A percentile compares a stretch with the other conserved stretches of the same genome.
Conservation (phyloP, 2,797 vertebrate genomes). For the Apogon talboti region DNA sequence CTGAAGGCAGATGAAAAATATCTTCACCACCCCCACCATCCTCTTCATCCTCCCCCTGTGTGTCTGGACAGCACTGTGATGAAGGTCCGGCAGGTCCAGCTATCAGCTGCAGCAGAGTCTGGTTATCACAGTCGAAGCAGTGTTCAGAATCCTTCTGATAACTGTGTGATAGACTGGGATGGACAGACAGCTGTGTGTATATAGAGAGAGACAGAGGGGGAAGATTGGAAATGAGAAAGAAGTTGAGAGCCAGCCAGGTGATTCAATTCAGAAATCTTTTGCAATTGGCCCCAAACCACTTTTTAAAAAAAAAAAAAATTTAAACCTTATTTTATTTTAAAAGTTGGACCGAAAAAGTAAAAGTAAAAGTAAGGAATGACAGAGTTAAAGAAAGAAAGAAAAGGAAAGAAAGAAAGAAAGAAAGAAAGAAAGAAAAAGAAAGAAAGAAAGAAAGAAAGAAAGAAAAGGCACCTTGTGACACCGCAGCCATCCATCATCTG, state of each 20-base stretch:
- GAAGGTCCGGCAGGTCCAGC: constrained; percentile 52
- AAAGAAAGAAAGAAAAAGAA: constrained; percentile 37
- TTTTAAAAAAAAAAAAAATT: too few relatives aligned
- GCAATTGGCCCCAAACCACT: constrained; percentile 8
- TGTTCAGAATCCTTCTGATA: constrained; percentile 61
- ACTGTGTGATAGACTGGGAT: constrained; percentile 48
- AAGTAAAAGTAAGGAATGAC: constrained; percentile 24
- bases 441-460: constrained; percentile 26
- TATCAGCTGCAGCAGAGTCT: constrained; percentile 65
- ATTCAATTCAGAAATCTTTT: constrained; percentile 53
- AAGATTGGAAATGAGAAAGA: constrained; percentile 51
- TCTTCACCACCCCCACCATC: constrained; percentile 42
- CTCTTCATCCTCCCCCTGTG: not conserved
- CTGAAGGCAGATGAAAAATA: constrained; percentile 43
- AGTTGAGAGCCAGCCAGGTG: constrained; percentile 23
- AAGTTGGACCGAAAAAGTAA: constrained; percentile 43
- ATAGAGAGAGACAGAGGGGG: constrained; percentile 46
- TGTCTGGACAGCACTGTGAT: constrained; percentile 48
- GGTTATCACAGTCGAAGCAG: constrained; percentile 62
- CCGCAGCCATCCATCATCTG: constrained; percentile 63
- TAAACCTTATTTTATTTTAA: constrained; percentile 45
- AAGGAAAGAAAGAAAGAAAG: constrained; percentile 25
- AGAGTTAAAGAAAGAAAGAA: constrained; percentile 36
- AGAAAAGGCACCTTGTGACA: constrained; percentile 55
- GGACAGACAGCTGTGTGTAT: constrained; percentile 44